Evolutionary conservation across 2,888 invertebrate species (phyloP), one percentile per base, ranked within the genome.

Genomic region (Tipula helvola): DNA sequence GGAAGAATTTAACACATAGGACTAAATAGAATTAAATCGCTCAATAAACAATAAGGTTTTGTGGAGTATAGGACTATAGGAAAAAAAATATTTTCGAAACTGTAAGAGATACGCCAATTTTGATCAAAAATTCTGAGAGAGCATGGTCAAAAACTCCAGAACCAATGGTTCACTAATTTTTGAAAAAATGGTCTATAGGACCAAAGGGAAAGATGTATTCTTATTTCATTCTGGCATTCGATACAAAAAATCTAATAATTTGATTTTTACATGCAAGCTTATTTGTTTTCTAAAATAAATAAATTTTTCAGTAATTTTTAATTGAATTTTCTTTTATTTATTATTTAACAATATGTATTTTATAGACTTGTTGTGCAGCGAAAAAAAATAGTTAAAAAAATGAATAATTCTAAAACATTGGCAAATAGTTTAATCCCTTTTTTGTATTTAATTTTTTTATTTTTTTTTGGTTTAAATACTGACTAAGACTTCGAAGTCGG

Each of bases 401-500:
- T 28, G 28, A 28, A 28, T 28, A 71, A 71, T 71, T 71, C 28
- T 71, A 71, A 71, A n/a, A 71, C 28, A 71, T 71, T 71, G n/a
- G 71, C 28, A 71, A 71, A 28, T 71, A 71, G 28, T 71, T 57
- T 28, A 71, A 71, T 28, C 28, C 28, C 2, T 28, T 28, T 28
- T 28, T 28, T 28, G 28, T 28, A 28, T 28, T 28, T 28, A 28
- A 28, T 28, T 71, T 52, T 71, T 71, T 71, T 57, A 18, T 28
- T 5, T 10, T 71, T 71, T 52, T 71, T 71, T 71, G 71, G 71
- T 71, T 71, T 16, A 71, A 7, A 71, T 71, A 10, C 71, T 71
- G 42, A 94, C 92, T 87, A 97, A 94, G 89, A 97, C 92, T 92
- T 97, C 97, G 90, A 93, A 93, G 95, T 96, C 86, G 95, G n/a